Evolutionary conservation across 2,888 invertebrate genomes (phyloP), one percentile per base, ranked within the genome.

Genomic region (Parnassius glacialis): DNA sequence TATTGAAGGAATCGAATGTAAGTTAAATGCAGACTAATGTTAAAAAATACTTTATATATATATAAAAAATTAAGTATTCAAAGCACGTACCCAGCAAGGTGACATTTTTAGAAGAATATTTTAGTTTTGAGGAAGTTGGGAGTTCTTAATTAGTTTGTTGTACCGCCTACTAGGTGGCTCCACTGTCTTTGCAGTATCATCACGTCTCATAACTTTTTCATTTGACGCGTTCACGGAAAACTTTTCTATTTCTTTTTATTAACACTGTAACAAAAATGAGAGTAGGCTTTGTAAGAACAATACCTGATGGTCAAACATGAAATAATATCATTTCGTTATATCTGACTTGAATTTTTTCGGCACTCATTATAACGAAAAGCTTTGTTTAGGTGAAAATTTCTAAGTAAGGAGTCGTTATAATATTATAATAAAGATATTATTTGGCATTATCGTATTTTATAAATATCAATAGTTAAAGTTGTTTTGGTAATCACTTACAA

Each of bases 241-340:
- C 90, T 90, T 91, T 89, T 81, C 85, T 87, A 89, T 90, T 90
- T 86, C 87, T 87, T 90, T 89, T 90, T 90, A 90, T 90, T 90
- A 90, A 90, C 86, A 88, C 84, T 85, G 85, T 85, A 85, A 89
- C 84, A 85, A 85, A 89, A 89, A 89, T 87, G 85, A 84, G 85
- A 88, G 87, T 83, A 80, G 87, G 85, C 83, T 84, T 84, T 86
- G 84, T 82, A 83, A 83, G 85, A 78, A 83, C 79, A 79, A 85
- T 85, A 86, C 84, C 85, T 87, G 84, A 72, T 70, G 71, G 70
- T 68, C 70, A 72, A 72, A 69, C 74, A 67, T 70, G 72, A 74
- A 74, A 74, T 73, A 70, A 70, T 72, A 71, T 69, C 70, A 61
- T 58, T 50, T 56, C 41, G 55, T 25, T 25, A 25, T 61, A 58